phyloP scores from a whole-genome alignment of 2,113 vertebrate species.

The Pongo abelii region DNA sequence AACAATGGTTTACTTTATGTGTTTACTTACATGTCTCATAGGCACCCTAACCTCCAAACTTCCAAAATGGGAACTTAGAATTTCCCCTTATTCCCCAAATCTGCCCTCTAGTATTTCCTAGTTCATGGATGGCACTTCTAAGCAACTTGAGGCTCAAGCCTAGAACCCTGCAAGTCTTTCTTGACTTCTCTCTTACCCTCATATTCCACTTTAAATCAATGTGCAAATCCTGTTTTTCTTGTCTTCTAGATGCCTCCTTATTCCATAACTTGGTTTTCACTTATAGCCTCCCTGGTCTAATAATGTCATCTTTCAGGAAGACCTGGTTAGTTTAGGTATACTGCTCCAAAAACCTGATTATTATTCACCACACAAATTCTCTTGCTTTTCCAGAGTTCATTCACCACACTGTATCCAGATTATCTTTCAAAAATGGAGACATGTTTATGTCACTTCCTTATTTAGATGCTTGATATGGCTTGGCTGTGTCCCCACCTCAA shows the following conservation, averaged over 20 bases:
- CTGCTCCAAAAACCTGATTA: not conserved
- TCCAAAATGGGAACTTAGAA: not conserved
- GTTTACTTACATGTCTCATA: not conserved
- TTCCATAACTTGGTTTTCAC: not conserved
- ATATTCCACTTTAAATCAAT: not conserved
- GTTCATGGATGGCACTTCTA: not conserved
- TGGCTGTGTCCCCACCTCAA: too few relatives aligned
- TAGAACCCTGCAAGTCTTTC: not conserved
- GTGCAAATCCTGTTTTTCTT: not conserved
- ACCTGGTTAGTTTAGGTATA: not conserved
- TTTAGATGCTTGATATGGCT: not conserved
- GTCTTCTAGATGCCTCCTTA: not conserved
- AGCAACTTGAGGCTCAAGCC: not conserved
- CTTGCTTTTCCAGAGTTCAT: not conserved
- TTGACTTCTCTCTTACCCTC: not conserved
- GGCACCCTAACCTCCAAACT: not conserved
- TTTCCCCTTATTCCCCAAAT: not conserved
- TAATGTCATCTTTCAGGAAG: not conserved
- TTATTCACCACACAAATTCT: not conserved
- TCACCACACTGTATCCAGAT: not conserved
- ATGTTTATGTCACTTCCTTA: not conserved
- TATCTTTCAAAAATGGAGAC: not conserved
- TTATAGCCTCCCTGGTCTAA: not conserved
- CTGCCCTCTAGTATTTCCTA: not conserved
- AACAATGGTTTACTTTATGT: not conserved